phyloP scores from a whole-genome alignment of 2,888 invertebrate genomes.

The Netelia inedita region DNA sequence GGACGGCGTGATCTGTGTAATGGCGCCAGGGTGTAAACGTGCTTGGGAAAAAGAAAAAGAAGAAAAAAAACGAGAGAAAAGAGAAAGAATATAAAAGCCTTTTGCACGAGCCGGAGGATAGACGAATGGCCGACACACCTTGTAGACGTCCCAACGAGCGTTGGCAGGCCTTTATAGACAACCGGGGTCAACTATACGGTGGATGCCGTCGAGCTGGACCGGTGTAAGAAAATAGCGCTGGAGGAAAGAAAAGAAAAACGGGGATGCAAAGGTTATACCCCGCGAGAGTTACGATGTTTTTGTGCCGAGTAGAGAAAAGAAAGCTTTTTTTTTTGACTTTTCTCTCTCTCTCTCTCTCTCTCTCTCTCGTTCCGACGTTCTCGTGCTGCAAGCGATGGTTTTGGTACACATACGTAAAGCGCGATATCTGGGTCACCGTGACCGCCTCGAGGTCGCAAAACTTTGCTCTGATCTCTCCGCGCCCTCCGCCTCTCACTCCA shows the following conservation, averaged over 20 bases:
- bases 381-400: slow-evolving; percentile 14
- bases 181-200: neutral
- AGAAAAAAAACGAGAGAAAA: slow-evolving; percentile 1
- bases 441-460: slow-evolving; percentile 53
- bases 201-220: slow-evolving; percentile 1
- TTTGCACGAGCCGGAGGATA: neutral
- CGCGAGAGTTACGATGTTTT: slow-evolving; percentile 29
- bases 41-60: slow-evolving; percentile 35
- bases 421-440: slow-evolving; percentile 59
- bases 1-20: neutral
- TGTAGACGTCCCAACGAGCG: neutral
- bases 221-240: slow-evolving; percentile 2
- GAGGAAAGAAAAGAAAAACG: slow-evolving; percentile 15
- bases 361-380: neutral
- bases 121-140: slow-evolving; percentile 22
- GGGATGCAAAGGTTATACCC: slow-evolving; percentile 40
- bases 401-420: slow-evolving; percentile 33
- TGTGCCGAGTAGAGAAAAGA: slow-evolving; percentile 31
- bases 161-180: slow-evolving; percentile 9
- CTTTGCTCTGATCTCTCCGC: neutral
- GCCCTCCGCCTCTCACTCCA: too few species aligned
- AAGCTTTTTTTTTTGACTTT: neutral
- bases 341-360: neutral
- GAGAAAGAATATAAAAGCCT: neutral
- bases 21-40: slow-evolving; percentile 21